Conservation (phyloP, 2,888 invertebrate genomes). For the Fabriciana adippe region DNA sequence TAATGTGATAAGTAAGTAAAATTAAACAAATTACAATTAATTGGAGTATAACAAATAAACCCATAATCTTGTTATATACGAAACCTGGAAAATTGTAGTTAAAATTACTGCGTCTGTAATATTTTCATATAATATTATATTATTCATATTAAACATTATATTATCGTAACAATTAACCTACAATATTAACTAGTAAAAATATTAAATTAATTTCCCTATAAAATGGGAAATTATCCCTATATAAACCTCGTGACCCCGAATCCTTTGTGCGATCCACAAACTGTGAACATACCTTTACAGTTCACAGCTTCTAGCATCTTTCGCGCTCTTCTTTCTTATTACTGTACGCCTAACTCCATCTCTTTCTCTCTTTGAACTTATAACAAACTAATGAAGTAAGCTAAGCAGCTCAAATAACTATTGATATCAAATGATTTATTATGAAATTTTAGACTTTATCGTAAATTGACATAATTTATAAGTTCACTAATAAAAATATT, state of each 20-base stretch:
- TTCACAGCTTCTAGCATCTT: slow-evolving; percentile 54
- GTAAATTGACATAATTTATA: neutral
- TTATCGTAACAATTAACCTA: no score
- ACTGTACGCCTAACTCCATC: slow-evolving; percentile 41
- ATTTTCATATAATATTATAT: no score
- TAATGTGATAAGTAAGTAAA: no score
- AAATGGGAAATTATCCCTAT: slow-evolving; percentile 48
- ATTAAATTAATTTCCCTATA: slow-evolving; percentile 44
- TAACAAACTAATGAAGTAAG: slow-evolving; percentile 36
- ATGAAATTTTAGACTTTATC: neutral
- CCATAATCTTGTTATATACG: no score
- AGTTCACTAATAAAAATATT: no score
- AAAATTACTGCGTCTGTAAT: no score
- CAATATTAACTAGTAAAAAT: neutral
- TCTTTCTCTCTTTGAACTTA: slow-evolving; percentile 47
- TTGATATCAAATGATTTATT: slow-evolving; percentile 24
- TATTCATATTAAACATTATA: no score
- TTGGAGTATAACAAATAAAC: no score
- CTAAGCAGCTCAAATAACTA: slow-evolving; percentile 28
- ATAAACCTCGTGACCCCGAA: slow-evolving; percentile 55
- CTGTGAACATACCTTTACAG: slow-evolving; percentile 61
- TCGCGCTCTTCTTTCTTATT: slow-evolving; percentile 46
- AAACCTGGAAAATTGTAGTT: no score
- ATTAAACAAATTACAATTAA: no score
- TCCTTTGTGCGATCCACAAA: slow-evolving; percentile 68